phyloP scores from a whole-genome alignment of 2,797 vertebrate species.

The Intellagama lesueurii region DNA sequence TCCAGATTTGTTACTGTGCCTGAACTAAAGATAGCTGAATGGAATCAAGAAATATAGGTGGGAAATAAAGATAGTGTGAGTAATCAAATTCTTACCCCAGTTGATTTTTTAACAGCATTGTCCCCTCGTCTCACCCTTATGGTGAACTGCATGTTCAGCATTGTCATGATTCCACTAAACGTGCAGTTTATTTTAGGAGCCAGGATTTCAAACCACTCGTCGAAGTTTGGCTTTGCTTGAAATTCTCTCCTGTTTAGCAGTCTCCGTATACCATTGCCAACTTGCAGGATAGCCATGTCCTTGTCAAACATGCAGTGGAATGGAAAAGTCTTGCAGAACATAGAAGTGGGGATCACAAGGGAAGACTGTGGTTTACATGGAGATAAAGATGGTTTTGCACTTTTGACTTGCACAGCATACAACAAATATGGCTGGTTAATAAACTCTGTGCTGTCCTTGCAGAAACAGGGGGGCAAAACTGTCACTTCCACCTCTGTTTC shows the following conservation, averaged over 20 bases:
- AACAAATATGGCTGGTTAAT: slow-evolving; percentile 91
- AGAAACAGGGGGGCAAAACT: slow-evolving; percentile 79
- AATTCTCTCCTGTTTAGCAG: slow-evolving; percentile 88
- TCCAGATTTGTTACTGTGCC: background rate
- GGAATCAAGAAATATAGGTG: background rate
- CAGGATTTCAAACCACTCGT: slow-evolving; percentile 92
- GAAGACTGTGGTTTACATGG: slow-evolving; percentile 91
- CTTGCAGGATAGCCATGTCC: slow-evolving; percentile 91
- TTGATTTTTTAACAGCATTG: slow-evolving; percentile 81
- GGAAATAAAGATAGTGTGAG: background rate
- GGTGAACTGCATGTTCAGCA: slow-evolving; percentile 96
- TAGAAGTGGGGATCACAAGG: slow-evolving; percentile 90
- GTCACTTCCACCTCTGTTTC: slow-evolving; percentile 87
- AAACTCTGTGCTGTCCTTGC: slow-evolving; percentile 87
- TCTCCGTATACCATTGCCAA: slow-evolving; percentile 92
- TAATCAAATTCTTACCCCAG: slow-evolving; percentile 86
- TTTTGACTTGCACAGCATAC: slow-evolving; percentile 90
- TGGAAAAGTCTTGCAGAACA: slow-evolving; percentile 96
- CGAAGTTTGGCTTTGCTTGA: slow-evolving; percentile 86
- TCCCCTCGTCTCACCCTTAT: slow-evolving; percentile 89
- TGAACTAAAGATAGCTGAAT: background rate
- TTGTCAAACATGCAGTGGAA: slow-evolving; percentile 97
- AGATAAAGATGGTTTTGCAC: slow-evolving; percentile 87
- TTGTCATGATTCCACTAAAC: slow-evolving; percentile 95
- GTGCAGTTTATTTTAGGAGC: slow-evolving; percentile 91